These are phyloP conservation scores for Stercorarius parasiticus DNA, from an alignment of 2,113 vertebrate genomes.

Conservation along the genomic window DNA sequence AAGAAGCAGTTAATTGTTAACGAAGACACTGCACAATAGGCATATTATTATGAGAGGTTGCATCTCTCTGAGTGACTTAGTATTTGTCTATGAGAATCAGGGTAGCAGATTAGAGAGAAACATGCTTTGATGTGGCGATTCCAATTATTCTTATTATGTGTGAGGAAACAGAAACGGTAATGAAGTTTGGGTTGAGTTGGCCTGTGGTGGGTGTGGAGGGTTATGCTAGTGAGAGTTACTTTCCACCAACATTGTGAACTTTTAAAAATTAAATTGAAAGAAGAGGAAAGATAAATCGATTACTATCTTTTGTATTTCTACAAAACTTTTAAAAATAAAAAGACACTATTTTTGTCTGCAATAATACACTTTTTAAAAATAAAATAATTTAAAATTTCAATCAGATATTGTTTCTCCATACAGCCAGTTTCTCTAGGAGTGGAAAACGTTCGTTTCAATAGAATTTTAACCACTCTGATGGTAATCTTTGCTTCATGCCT, in stretches of 20 bases:
- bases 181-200: background rate
- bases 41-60: background rate
- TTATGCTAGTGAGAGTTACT: background rate
- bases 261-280: background rate
- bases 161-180: background rate
- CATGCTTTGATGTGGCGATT: background rate
- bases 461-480: background rate
- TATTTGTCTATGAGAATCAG: background rate
- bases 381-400: background rate
- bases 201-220: fast-evolving
- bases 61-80: background rate
- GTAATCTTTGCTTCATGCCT: background rate
- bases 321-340: background rate
- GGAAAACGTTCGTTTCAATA: background rate
- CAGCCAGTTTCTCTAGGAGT: background rate
- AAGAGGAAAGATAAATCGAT: background rate
- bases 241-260: background rate
- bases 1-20: background rate
- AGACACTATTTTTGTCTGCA: background rate
- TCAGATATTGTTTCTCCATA: background rate
- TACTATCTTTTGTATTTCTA: background rate
- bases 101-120: background rate
- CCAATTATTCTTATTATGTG: background rate
- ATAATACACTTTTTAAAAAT: background rate
- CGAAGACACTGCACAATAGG: background rate